A percentile compares a stretch with the other conserved stretches of the same genome.
These are phyloP conservation scores for Orchesella cincta DNA, from an alignment of 1,140 invertebrate genomes.

Conservation along the genomic window DNA sequence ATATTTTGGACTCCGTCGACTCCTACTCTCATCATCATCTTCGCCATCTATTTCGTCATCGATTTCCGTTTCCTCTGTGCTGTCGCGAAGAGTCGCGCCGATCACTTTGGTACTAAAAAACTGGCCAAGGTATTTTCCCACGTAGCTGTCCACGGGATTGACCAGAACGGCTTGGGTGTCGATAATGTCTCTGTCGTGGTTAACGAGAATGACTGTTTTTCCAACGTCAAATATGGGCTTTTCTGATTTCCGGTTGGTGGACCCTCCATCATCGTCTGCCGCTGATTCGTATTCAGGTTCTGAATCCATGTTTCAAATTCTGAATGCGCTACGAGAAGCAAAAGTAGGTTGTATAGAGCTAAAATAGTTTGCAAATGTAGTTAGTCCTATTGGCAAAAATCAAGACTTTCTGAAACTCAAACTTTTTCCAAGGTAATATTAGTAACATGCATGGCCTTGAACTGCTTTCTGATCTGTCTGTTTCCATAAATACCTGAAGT, in stretches of 20 bases:
- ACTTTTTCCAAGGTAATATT: no score
- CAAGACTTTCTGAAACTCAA: no score
- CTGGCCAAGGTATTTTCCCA: conserved; percentile 45
- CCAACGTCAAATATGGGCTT: conserved; percentile 43
- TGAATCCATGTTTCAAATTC: no score
- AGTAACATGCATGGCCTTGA: no score
- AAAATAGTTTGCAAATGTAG: no score
- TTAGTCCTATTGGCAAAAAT: no score
- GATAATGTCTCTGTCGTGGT: conserved; percentile 41
- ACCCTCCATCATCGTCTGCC: no score
- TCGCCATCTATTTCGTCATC: conserved; percentile 30
- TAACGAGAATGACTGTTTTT: conserved; percentile 36
- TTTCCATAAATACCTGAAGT: no score
- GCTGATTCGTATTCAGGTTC: neutral
- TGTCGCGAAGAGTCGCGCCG: conserved; percentile 35
- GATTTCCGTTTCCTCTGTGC: neutral
- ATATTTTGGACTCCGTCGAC: conserved; percentile 10
- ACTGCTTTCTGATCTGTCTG: no score
- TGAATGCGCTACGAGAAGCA: no score
- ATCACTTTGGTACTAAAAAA: conserved; percentile 2
- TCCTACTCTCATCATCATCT: neutral
- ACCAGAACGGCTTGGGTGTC: conserved; percentile 41
- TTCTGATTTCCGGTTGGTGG: no score
- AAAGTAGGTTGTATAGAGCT: no score
- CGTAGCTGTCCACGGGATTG: conserved; percentile 42